A percentile compares a stretch with the other conserved stretches of the same genome.
Conservation (phyloP, 2,797 vertebrate genomes). For the Anniella stebbinsi region DNA sequence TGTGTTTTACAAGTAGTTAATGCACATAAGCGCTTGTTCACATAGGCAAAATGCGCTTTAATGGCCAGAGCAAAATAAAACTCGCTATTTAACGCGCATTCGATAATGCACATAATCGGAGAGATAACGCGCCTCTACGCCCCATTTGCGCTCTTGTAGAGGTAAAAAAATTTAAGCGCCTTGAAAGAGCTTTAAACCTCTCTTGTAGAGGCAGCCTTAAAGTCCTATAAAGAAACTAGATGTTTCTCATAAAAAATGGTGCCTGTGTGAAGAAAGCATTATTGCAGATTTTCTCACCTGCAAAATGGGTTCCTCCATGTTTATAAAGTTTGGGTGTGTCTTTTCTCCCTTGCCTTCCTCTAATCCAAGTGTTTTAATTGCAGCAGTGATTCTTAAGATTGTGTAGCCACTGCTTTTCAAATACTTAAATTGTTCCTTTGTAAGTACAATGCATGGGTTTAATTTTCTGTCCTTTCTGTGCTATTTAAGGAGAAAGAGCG, state of each 20-base stretch:
- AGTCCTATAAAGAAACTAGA: background rate
- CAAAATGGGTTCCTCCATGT: background rate
- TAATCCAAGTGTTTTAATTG: slow-evolving; percentile 44
- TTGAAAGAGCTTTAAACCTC: too few species aligned
- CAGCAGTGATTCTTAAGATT: slow-evolving; percentile 39
- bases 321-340: background rate
- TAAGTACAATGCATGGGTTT: slow-evolving; percentile 41
- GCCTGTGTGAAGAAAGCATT: slow-evolving; percentile 17
- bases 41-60: too few species aligned
- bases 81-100: too few species aligned
- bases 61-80: too few species aligned
- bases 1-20: too few species aligned
- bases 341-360: background rate
- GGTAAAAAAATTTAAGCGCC: too few species aligned
- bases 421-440: slow-evolving; percentile 42
- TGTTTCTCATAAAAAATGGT: background rate
- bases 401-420: slow-evolving; percentile 47
- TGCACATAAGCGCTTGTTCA: too few species aligned
- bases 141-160: too few species aligned
- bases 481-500: slow-evolving; percentile 89
- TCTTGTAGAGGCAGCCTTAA: too few species aligned
- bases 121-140: too few species aligned
- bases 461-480: slow-evolving; percentile 66
- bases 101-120: too few species aligned
- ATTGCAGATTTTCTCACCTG: background rate